Percentiles rank a stretch among this genome's conserved stretches.
These are phyloP conservation scores for Deroplatys truncata DNA, from an alignment of 2,888 invertebrate species.

Conservation along the genomic window DNA sequence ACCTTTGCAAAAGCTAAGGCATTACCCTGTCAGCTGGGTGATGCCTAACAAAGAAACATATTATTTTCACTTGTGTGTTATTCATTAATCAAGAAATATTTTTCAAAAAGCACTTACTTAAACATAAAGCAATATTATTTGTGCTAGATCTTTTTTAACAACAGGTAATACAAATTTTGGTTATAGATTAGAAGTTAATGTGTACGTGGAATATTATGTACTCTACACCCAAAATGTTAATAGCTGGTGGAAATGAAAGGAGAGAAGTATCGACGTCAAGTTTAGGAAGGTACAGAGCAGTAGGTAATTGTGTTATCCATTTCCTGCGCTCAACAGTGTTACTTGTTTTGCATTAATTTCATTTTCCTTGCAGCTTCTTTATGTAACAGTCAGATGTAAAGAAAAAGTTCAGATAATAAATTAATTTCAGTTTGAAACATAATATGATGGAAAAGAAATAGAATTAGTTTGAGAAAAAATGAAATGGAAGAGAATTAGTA, in stretches of 20 bases:
- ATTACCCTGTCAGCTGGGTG: too few species aligned
- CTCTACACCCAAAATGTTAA: neutral
- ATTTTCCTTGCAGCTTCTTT: neutral
- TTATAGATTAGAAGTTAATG: neutral
- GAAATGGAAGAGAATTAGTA: neutral
- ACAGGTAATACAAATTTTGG: slow-evolving; percentile 6
- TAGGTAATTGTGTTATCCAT: neutral
- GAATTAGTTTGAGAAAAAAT: neutral
- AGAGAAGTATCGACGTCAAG: neutral
- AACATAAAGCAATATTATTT: neutral
- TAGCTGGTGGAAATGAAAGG: neutral
- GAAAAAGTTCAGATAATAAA: neutral
- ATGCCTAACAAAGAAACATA: too few species aligned
- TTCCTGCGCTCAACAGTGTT: neutral
- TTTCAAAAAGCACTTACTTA: too few species aligned
- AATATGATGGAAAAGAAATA: neutral
- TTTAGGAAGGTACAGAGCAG: neutral
- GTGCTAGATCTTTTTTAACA: neutral
- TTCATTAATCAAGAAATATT: too few species aligned
- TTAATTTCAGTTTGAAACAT: neutral
- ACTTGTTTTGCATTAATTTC: neutral
- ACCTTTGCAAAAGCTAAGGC: too few species aligned
- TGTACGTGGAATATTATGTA: neutral
- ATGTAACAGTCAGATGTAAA: neutral
- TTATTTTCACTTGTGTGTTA: too few species aligned